Evolutionary conservation across 2,797 vertebrate species (phyloP).

Genomic region (Mormyrus hasselquistii): DNA sequence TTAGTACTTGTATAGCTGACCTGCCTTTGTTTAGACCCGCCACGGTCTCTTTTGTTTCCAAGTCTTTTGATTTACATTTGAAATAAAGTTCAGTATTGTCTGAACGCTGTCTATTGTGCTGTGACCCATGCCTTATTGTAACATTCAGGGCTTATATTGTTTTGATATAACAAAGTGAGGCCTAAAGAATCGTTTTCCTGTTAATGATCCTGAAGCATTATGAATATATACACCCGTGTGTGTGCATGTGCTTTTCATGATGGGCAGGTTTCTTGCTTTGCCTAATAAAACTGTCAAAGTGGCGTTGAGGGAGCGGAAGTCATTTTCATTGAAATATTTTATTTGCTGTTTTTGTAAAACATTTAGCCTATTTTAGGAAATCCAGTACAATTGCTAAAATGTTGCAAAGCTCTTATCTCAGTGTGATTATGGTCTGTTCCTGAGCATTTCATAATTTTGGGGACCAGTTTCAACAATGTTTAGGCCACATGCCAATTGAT

Average conservation of each 20-base stretch:
- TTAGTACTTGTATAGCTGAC: background rate
- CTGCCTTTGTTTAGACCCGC: background rate
- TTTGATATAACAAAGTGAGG: background rate
- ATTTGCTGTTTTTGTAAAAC: background rate
- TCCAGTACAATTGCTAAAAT: background rate
- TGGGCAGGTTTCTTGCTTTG: background rate
- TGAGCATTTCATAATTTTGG: background rate
- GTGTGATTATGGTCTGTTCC: background rate
- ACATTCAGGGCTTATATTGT: background rate
- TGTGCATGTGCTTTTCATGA: too few species aligned
- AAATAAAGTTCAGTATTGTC: background rate
- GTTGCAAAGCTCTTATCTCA: background rate
- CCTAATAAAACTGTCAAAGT: background rate
- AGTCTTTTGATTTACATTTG: background rate
- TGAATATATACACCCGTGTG: background rate
- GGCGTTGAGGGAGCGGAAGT: background rate
- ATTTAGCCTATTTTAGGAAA: background rate
- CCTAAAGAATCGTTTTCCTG: background rate
- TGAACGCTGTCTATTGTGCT: background rate
- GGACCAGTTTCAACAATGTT: background rate
- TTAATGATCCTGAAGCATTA: background rate
- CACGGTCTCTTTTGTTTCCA: background rate
- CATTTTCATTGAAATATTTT: background rate
- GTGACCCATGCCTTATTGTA: background rate
- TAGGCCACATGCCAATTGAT: background rate